Evolutionary conservation across 1,140 invertebrate species (phyloP).

Genomic region (Mamestra configurata): DNA sequence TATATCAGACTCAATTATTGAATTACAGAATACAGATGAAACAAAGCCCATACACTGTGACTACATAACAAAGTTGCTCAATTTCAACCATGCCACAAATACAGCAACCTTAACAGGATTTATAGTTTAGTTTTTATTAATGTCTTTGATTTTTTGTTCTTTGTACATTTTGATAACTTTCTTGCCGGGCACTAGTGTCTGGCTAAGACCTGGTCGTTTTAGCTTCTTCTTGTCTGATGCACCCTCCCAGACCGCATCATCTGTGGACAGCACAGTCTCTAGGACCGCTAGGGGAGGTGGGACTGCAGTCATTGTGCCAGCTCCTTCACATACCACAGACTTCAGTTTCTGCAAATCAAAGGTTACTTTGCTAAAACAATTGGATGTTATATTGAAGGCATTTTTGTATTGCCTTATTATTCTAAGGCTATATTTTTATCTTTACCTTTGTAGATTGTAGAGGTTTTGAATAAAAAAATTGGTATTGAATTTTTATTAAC

Average conservation of each 20-base stretch:
- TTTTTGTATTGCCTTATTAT: too few species aligned
- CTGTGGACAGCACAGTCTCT: slow-evolving; percentile 65
- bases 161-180: slow-evolving; percentile 95
- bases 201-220: slow-evolving; percentile 93
- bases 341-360: slow-evolving; percentile 75
- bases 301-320: slow-evolving; percentile 72
- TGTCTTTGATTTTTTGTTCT: slow-evolving; percentile 82
- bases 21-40: background rate
- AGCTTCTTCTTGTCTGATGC: slow-evolving; percentile 89
- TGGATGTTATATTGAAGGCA: too few species aligned
- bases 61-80: background rate
- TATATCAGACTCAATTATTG: too few species aligned
- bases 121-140: slow-evolving; percentile 58
- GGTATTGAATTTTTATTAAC: too few species aligned
- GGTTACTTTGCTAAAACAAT: too few species aligned
- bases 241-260: slow-evolving; percentile 88
- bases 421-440: too few species aligned
- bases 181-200: slow-evolving; percentile 94
- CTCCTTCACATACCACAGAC: slow-evolving; percentile 79
- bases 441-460: too few species aligned
- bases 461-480: too few species aligned
- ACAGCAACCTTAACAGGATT: slow-evolving; percentile 17
- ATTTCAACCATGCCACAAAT: slow-evolving; percentile 34
- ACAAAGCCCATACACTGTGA: background rate
- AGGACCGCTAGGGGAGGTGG: slow-evolving; percentile 71